phyloP scores from a whole-genome alignment of 2,888 invertebrate genomes.

The Charanyca ferruginea region DNA sequence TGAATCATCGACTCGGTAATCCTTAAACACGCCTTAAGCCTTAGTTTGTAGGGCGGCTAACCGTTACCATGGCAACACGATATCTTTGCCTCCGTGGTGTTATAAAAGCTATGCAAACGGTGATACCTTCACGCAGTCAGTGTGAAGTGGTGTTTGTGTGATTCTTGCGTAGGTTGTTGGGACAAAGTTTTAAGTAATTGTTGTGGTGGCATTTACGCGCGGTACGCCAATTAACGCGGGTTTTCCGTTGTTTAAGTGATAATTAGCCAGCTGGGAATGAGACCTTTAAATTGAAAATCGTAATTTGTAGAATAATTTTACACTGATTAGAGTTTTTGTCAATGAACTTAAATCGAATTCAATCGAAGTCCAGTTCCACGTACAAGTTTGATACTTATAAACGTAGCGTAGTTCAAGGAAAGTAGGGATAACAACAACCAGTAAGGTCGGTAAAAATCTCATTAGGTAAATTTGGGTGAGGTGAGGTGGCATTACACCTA shows the following conservation, averaged over 20 bases:
- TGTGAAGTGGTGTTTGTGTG: slow-evolving; percentile 53
- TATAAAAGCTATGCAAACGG: slow-evolving; percentile 57
- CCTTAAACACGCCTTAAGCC: slow-evolving; percentile 52
- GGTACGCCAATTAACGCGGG: not conserved
- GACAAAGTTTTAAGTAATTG: slow-evolving; percentile 26
- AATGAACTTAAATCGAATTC: not conserved
- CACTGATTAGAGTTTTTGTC: not conserved
- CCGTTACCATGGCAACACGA: slow-evolving; percentile 67
- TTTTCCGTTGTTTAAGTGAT: slow-evolving; percentile 27
- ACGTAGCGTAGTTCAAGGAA: not conserved
- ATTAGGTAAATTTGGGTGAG: too few relatives aligned
- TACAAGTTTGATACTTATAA: not conserved
- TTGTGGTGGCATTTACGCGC: slow-evolving; percentile 22
- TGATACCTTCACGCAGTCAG: slow-evolving; percentile 47
- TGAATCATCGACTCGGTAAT: slow-evolving; percentile 58
- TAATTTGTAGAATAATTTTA: not conserved
- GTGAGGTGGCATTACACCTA: too few relatives aligned
- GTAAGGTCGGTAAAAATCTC: not conserved
- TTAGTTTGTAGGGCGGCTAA: slow-evolving; percentile 61
- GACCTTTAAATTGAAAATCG: slow-evolving; percentile 2
- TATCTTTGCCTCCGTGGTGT: slow-evolving; percentile 54
- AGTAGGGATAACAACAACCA: not conserved
- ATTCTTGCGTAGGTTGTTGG: slow-evolving; percentile 6
- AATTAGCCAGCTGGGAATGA: slow-evolving; percentile 19
- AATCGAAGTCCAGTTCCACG: not conserved